Base-by-base conservation (phyloP, 2,888 invertebrate genomes). In the Tetanocera ferruginea region DNA sequence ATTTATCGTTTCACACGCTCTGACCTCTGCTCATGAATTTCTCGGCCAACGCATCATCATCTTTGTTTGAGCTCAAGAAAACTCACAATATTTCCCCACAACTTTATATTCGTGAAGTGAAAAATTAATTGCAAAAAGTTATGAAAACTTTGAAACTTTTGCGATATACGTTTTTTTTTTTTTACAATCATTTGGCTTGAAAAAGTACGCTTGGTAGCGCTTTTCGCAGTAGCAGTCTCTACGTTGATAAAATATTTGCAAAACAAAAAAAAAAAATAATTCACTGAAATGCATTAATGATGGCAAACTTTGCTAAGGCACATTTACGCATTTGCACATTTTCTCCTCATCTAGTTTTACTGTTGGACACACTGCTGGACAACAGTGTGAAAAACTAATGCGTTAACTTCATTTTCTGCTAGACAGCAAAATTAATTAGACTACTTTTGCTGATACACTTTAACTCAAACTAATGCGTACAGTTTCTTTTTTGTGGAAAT, bases 121-220 rank as follows among this genome's bases (percentile, higher is more conserved):
- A 57, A 71, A 55, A 71, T 71, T 71, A 71, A 71, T 71, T 71
- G 71, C 71, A 34, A 31, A 71, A 71, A 71, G 52, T 71, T 71
- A 6, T 9, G 34, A n/a, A 70, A 71, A 71, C 25, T 55, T 17
- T 37, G 1, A 55, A 64, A 62, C 62, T 31, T 64, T 64, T 64
- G 19, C 23, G 55, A n/a, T 19, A 19, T 19, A 52, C n/a, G 9
- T 23, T 55, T 55, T 1, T 23, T 55, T 1, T 23, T n/a, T 19
- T 23, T 23, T 55, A 19, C 55, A 23, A 43, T 14, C 43, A 43
- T 43, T 43, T 11, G 43, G 17, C 14, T 34, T 31, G 34, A 34
- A 64, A 66, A 66, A 34, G 31, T 31, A 37, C 31, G 64, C 64
- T 66, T 28, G 19, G 34, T 37, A 66, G 64, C n/a, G 9, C 64